phyloP scores from a whole-genome alignment of 2,113 vertebrate genomes.

The Noturus placidus region DNA sequence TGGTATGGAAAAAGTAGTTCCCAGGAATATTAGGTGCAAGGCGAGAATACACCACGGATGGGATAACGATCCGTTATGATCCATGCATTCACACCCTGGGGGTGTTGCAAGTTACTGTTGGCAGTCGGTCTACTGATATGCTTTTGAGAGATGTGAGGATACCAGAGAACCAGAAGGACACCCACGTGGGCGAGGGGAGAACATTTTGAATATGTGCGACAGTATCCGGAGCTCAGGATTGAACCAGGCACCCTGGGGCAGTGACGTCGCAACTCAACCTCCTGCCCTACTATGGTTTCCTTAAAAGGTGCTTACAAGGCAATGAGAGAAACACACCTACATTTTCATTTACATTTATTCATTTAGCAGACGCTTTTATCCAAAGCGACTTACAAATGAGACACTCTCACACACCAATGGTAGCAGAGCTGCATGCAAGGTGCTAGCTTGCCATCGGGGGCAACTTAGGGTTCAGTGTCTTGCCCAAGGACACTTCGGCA shows the following conservation, averaged over 20 bases:
- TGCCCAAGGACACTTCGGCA: too few relatives aligned
- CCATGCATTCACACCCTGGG: background rate
- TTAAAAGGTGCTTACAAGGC: background rate
- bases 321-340: background rate
- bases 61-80: background rate
- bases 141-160: background rate
- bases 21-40: background rate
- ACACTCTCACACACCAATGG: too few relatives aligned
- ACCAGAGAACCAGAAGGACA: background rate
- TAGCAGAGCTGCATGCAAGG: too few relatives aligned
- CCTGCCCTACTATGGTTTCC: background rate
- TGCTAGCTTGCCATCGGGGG: too few relatives aligned
- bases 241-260: background rate
- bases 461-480: too few relatives aligned
- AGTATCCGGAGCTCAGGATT: background rate
- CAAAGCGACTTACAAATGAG: too few relatives aligned
- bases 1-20: background rate
- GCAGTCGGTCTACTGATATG: background rate
- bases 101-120: background rate
- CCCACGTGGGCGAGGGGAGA: too few relatives aligned
- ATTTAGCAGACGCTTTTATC: too few relatives aligned
- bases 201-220: background rate
- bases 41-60: background rate
- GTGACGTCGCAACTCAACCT: background rate
- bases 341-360: too few relatives aligned